Evolutionary conservation across 2,113 vertebrate genomes (phyloP).

Genomic region (Murina feae): DNA sequence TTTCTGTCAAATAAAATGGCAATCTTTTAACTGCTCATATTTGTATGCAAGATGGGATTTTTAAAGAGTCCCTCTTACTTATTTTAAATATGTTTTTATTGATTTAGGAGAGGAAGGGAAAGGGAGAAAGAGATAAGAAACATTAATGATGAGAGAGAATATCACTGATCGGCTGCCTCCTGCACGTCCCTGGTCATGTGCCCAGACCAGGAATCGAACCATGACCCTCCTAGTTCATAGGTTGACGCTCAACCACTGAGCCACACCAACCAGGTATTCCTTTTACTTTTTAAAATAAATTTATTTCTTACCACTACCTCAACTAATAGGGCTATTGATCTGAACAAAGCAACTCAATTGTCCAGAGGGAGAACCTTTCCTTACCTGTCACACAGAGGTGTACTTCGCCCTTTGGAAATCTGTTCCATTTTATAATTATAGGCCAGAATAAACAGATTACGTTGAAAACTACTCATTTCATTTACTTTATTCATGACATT

Average conservation of each 20-base stretch:
- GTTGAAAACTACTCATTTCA: constrained; percentile 90
- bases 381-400: constrained; percentile 93
- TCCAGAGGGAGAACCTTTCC: neutral
- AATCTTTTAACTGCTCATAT: neutral
- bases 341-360: neutral
- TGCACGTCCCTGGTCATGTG: no score
- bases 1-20: neutral
- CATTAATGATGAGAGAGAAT: neutral
- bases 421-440: constrained; percentile 99
- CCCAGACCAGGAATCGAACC: no score
- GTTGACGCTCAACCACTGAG: neutral
- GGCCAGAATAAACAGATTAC: constrained; percentile 91
- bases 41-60: neutral
- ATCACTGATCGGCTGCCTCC: no score
- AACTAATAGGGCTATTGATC: neutral
- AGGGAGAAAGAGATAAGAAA: neutral
- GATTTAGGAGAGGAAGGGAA: neutral
- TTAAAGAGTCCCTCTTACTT: neutral
- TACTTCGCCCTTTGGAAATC: constrained; percentile 88
- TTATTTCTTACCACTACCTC: neutral
- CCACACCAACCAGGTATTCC: neutral
- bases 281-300: neutral
- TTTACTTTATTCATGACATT: constrained; percentile 95
- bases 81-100: neutral
- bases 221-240: no score